A percentile compares a stretch with the other conserved stretches of the same genome.
These are phyloP conservation scores for Propsilocerus akamusi DNA, from an alignment of 1,140 invertebrate species.

Conservation along the genomic window DNA sequence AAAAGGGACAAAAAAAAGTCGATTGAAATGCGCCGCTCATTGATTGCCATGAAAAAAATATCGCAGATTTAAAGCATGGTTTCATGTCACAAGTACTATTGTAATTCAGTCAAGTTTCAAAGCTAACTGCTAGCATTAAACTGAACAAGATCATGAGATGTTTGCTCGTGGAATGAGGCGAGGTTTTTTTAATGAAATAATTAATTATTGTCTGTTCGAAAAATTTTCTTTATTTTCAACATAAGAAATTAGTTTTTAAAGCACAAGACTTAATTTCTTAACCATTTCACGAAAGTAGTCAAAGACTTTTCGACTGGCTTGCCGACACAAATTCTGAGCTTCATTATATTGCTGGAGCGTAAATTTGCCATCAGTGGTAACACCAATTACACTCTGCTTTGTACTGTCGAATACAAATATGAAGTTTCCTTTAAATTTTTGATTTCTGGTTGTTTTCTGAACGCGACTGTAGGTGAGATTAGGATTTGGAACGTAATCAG, in stretches of 20 bases:
- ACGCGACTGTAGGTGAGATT: slow-evolving; percentile 8
- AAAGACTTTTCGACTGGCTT: slow-evolving; percentile 43
- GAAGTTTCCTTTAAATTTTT: slow-evolving; percentile 27
- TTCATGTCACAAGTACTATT: too few relatives aligned
- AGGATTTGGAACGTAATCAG: slow-evolving; percentile 23
- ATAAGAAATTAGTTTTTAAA: slow-evolving; percentile 15
- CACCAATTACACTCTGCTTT: slow-evolving; percentile 38
- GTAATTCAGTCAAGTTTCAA: not conserved
- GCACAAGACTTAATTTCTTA: slow-evolving; percentile 30
- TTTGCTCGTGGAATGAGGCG: slow-evolving; percentile 8
- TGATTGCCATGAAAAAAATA: too few relatives aligned
- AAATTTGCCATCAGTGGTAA: slow-evolving; percentile 46
- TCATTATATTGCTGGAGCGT: slow-evolving; percentile 40
- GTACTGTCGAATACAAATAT: slow-evolving; percentile 52
- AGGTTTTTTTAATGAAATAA: slow-evolving; percentile 14
- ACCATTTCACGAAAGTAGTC: slow-evolving; percentile 47
- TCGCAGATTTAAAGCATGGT: too few relatives aligned
- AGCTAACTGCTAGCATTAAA: not conserved
- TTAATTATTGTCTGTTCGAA: slow-evolving; percentile 8
- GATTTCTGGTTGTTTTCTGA: slow-evolving; percentile 19
- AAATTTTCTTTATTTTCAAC: not conserved
- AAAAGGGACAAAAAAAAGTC: too few relatives aligned
- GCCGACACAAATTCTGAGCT: slow-evolving; percentile 37
- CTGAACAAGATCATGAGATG: not conserved
- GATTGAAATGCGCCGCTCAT: too few relatives aligned